Conservation (phyloP, 2,113 vertebrate genomes). For the Tauraco erythrolophus region DNA sequence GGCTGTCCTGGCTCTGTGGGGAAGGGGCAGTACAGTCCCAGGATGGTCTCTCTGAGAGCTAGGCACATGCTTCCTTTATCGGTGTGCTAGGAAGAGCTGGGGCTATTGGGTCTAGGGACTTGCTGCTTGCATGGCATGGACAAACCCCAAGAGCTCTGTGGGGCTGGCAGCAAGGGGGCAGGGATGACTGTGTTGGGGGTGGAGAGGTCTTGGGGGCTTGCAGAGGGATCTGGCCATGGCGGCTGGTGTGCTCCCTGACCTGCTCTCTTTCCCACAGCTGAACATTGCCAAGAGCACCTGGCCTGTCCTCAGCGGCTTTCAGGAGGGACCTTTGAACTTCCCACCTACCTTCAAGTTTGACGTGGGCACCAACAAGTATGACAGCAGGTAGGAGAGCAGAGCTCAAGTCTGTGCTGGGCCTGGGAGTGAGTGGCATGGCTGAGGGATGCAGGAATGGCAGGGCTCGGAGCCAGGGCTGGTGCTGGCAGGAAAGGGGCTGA, state of each 20-base stretch:
- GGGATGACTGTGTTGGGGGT: not conserved
- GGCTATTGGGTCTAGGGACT: fast-evolving
- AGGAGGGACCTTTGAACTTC: slow-evolving; percentile 91
- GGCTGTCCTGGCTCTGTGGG: not conserved
- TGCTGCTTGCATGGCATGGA: not conserved
- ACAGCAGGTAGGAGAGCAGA: slow-evolving; percentile 87
- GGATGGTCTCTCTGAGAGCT: not conserved
- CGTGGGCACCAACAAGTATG: slow-evolving; percentile 95
- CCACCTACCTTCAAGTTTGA: slow-evolving; percentile 98
- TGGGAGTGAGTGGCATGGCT: not conserved
- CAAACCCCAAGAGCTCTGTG: not conserved
- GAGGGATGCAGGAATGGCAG: not conserved
- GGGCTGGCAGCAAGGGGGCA: not conserved
- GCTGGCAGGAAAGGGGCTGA: not conserved
- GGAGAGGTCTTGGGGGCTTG: not conserved
- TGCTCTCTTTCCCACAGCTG: slow-evolving; percentile 79
- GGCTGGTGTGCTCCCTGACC: not conserved
- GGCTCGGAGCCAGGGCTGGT: not conserved
- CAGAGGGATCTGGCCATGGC: fast-evolving
- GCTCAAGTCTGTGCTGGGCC: not conserved
- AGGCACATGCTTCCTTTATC: not conserved
- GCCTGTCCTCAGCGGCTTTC: slow-evolving; percentile 91
- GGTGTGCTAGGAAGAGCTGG: not conserved
- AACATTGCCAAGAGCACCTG: slow-evolving; percentile 94
- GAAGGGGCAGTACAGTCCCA: not conserved